A percentile compares a stretch with the other conserved stretches of the same genome.
Evolutionary conservation across 2,888 invertebrate genomes (phyloP).

Genomic region (Hypena proboscidalis): DNA sequence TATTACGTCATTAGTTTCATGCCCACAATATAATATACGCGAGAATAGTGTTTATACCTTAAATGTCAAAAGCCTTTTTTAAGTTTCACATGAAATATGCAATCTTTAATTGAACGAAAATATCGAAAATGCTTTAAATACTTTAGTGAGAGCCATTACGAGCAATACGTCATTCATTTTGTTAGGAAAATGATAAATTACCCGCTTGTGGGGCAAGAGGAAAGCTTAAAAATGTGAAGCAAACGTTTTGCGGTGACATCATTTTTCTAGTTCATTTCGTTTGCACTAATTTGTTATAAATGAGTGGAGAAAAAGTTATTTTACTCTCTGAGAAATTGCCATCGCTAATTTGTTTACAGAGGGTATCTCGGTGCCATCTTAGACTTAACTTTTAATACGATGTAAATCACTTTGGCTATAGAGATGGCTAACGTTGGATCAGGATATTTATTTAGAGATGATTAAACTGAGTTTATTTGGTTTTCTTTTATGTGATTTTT

Average conservation of each 20-base stretch:
- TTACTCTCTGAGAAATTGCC: conserved; percentile 28
- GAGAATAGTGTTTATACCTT: background rate
- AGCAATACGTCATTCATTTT: conserved; percentile 52
- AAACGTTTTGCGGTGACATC: conserved; percentile 43
- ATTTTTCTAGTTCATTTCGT: conserved; percentile 55
- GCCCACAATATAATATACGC: conserved; percentile 5
- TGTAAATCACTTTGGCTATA: conserved; percentile 3
- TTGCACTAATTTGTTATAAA: conserved; percentile 45
- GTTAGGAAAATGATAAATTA: conserved; percentile 57
- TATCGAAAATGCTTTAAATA: conserved; percentile 38
- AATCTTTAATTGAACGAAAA: conserved; percentile 29
- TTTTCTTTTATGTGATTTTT: conserved; percentile 5
- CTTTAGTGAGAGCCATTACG: conserved; percentile 40
- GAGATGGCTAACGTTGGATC: conserved; percentile 2
- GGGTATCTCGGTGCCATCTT: conserved; percentile 16
- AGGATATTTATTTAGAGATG: background rate
- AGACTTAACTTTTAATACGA: conserved; percentile 7
- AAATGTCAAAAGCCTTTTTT: conserved; percentile 35
- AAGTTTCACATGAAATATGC: conserved; percentile 39
- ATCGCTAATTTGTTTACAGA: conserved; percentile 28
- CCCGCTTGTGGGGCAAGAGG: conserved; percentile 22
- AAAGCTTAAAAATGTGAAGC: conserved; percentile 48
- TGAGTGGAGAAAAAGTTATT: conserved; percentile 32
- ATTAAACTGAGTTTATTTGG: background rate
- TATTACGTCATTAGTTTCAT: conserved; percentile 31